Evolutionary conservation across 2,113 vertebrate genomes (phyloP).

Genomic region (Anolis carolinensis): DNA sequence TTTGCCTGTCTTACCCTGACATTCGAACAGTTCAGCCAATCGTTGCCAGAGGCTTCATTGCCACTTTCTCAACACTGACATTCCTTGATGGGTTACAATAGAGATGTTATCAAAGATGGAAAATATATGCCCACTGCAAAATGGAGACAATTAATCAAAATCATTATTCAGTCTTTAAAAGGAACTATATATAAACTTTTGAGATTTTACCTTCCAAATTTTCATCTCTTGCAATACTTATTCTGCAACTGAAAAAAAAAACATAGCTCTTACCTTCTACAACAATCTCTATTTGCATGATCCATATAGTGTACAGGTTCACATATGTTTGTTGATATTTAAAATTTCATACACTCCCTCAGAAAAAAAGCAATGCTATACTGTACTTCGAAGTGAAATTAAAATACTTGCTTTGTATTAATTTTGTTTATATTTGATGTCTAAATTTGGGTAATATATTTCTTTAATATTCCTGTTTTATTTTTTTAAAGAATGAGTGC

Average conservation of each 20-base stretch:
- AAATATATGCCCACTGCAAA: not conserved
- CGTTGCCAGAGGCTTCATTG: not conserved
- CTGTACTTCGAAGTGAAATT: not conserved
- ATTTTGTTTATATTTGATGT: not conserved
- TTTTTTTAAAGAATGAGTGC: not conserved
- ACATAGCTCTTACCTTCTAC: not conserved
- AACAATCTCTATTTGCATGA: not conserved
- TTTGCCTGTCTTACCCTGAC: not conserved
- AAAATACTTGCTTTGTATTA: not conserved
- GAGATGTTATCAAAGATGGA: not conserved
- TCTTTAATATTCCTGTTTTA: not conserved
- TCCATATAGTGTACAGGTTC: not conserved
- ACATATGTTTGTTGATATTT: constrained; percentile 8
- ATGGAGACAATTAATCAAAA: not conserved
- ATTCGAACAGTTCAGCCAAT: not conserved
- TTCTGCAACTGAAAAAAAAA: not conserved
- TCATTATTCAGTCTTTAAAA: not conserved
- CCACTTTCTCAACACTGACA: not conserved
- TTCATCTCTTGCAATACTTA: not conserved
- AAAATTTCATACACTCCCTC: constrained; percentile 15
- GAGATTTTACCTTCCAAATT: not conserved
- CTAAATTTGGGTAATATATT: not conserved
- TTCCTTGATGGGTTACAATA: not conserved
- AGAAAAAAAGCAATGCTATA: not conserved
- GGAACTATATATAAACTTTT: not conserved